These are phyloP conservation scores for Dipodomys spectabilis DNA, from an alignment of 2,113 vertebrate genomes.

Conservation along the genomic window DNA sequence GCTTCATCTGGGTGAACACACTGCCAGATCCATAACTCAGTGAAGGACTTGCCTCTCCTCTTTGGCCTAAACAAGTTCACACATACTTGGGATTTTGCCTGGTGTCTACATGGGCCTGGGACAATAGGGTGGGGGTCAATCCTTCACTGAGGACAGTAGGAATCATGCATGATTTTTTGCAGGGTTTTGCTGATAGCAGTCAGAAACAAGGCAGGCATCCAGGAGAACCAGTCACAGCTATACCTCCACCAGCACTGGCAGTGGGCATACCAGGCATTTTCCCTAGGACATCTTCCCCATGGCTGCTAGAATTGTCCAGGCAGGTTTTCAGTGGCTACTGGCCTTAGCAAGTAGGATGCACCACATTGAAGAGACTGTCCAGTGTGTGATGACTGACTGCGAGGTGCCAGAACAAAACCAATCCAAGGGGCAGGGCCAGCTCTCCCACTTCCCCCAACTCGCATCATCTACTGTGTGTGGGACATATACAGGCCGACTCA, in stretches of 20 bases:
- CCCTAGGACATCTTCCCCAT: not conserved
- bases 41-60: too few species aligned
- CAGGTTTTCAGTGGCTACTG: not conserved
- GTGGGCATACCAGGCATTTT: accelerated
- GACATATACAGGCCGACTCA: not conserved
- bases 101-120: too few species aligned
- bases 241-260: not conserved
- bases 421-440: not conserved
- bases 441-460: not conserved
- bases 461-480: not conserved
- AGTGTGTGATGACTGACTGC: too few species aligned
- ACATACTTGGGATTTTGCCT: too few species aligned
- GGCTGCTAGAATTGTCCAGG: accelerated
- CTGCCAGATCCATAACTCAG: not conserved
- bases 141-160: not conserved
- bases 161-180: accelerated
- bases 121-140: too few species aligned
- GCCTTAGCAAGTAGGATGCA: not conserved
- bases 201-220: not conserved
- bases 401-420: not conserved
- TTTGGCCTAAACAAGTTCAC: too few species aligned
- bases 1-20: not conserved
- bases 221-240: not conserved
- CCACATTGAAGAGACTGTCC: not conserved
- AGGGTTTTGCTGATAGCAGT: not conserved